Conservation (phyloP, 2,113 vertebrate species). For the Chaenogobius annularis region DNA sequence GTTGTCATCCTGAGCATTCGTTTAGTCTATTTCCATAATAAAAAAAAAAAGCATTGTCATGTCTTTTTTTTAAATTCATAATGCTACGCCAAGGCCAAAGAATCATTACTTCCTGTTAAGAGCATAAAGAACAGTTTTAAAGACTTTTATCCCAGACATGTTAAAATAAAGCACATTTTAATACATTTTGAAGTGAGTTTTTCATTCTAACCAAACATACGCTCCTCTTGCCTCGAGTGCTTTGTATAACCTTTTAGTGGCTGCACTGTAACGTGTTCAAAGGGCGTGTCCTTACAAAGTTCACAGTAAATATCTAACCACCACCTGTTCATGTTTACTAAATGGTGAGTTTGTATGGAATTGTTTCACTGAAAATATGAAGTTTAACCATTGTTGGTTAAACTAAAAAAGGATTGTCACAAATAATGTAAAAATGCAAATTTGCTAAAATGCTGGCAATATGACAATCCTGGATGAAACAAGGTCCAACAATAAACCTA, state of each 20-base stretch:
- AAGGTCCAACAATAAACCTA: background rate
- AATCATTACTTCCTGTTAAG: constrained; percentile 16
- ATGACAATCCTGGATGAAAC: no score
- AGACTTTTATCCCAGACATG: constrained; percentile 48
- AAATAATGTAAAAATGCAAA: no score
- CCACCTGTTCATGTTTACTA: background rate
- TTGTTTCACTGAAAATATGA: background rate
- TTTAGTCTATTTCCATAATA: constrained; percentile 59
- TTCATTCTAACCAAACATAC: background rate
- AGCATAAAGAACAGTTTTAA: constrained; percentile 14
- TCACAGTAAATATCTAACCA: background rate
- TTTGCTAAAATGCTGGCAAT: no score
- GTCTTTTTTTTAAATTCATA: constrained; percentile 15
- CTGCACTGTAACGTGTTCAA: constrained; percentile 11
- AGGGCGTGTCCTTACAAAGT: constrained; percentile 41
- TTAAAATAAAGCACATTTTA: constrained; percentile 80
- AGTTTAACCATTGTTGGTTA: background rate
- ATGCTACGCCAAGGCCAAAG: constrained; percentile 49
- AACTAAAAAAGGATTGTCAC: no score
- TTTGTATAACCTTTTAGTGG: background rate
- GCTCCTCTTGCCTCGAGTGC: background rate
- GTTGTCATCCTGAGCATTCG: constrained; percentile 43
- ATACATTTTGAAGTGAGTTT: constrained; percentile 11
- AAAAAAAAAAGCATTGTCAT: constrained; percentile 58
- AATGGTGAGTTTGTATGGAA: background rate